Evolutionary conservation across 2,113 vertebrate genomes (phyloP).

Genomic region (Gymnocephalus cernua): DNA sequence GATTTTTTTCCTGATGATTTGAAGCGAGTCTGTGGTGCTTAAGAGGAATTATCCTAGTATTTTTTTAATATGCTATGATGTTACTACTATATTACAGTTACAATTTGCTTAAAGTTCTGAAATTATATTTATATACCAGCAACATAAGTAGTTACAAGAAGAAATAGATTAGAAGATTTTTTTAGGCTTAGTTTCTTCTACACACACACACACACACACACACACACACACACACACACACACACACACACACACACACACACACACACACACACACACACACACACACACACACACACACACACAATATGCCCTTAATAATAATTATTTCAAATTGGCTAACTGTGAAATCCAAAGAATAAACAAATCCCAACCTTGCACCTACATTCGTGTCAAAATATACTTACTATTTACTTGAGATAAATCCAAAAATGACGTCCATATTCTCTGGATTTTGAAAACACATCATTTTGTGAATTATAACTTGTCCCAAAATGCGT

Average conservation of each 20-base stretch:
- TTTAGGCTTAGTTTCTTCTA: too few relatives aligned
- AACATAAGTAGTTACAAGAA: neutral
- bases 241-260: too few relatives aligned
- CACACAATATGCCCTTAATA: too few relatives aligned
- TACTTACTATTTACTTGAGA: conserved; percentile 36
- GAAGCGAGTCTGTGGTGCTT: neutral
- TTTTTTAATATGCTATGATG: neutral
- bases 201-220: too few relatives aligned
- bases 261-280: too few relatives aligned
- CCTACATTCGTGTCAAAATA: neutral
- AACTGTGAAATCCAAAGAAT: neutral
- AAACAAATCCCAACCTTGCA: neutral
- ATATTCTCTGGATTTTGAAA: conserved; percentile 12
- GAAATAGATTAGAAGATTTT: neutral
- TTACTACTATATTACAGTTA: neutral
- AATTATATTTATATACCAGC: neutral
- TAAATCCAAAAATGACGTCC: conserved; percentile 12
- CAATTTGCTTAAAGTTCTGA: neutral
- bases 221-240: too few relatives aligned
- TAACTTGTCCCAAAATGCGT: neutral
- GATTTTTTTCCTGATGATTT: neutral
- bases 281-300: too few relatives aligned
- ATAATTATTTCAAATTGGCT: too few relatives aligned
- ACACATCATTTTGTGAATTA: neutral
- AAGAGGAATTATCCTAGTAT: neutral